phyloP scores from a whole-genome alignment of 2,888 invertebrate species.

The Eupithecia vulgata region DNA sequence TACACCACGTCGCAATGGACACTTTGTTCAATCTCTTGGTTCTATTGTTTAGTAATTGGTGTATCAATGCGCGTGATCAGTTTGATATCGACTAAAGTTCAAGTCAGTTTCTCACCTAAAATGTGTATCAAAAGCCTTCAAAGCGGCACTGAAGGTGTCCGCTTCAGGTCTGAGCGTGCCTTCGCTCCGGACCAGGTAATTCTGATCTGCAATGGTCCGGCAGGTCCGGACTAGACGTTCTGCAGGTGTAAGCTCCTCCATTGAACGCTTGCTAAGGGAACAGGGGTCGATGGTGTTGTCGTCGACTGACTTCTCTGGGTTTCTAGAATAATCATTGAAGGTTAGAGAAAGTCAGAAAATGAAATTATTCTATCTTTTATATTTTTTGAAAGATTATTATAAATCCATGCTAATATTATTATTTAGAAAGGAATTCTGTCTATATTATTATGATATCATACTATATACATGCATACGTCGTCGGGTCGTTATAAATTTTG shows the following conservation, averaged over 20 bases:
- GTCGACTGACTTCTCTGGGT: slow-evolving; percentile 69
- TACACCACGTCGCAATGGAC: neutral
- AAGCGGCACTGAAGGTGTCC: slow-evolving; percentile 64
- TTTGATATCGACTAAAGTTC: no score
- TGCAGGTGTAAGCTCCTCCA: slow-evolving; percentile 64
- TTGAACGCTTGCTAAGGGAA: slow-evolving; percentile 62
- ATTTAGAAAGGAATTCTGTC: neutral
- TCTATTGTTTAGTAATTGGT: neutral
- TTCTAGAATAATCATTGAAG: slow-evolving; percentile 48
- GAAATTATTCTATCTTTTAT: neutral
- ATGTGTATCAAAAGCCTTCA: slow-evolving; percentile 72
- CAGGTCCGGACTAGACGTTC: slow-evolving; percentile 69
- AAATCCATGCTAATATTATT: neutral
- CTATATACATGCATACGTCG: no score
- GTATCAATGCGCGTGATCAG: no score
- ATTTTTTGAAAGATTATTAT: no score
- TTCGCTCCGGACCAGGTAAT: slow-evolving; percentile 70
- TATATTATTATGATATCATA: no score
- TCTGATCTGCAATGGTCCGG: slow-evolving; percentile 64
- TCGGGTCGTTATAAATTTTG: neutral
- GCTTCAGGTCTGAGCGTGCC: slow-evolving; percentile 66
- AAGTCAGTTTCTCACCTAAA: slow-evolving; percentile 58
- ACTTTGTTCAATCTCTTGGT: neutral
- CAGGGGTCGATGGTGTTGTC: slow-evolving; percentile 67
- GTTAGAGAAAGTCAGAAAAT: neutral